Percentiles rank a stretch among this genome's conserved stretches.
Conservation (phyloP, 1,140 invertebrate genomes). For the Euglossa dilemma region DNA sequence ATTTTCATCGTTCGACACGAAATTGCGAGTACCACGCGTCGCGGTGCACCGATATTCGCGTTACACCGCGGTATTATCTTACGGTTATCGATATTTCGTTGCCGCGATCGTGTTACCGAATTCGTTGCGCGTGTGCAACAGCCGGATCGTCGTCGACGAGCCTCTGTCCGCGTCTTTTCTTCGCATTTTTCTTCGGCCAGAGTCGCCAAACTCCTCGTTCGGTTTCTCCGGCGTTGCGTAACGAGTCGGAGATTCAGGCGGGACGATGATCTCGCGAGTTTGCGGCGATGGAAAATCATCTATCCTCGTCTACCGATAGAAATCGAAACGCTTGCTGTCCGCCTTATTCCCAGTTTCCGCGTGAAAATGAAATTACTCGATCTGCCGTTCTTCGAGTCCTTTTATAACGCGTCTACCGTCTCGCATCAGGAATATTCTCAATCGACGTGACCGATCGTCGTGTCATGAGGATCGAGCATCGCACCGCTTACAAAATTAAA, state of each 20-base stretch:
- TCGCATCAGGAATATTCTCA: too few species aligned
- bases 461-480: too few species aligned
- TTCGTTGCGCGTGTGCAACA: conserved; percentile 19
- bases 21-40: conserved; percentile 23
- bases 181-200: conserved; percentile 1
- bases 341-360: too few species aligned
- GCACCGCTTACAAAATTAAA: too few species aligned
- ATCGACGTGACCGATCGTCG: too few species aligned
- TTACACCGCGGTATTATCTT: conserved; percentile 48
- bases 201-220: conserved; percentile 5
- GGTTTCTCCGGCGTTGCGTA: conserved; percentile 1
- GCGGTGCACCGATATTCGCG: conserved; percentile 39
- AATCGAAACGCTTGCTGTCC: too few species aligned
- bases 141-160: not conserved
- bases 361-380: too few species aligned
- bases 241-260: not conserved
- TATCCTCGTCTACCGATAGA: too few species aligned
- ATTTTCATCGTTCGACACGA: conserved; percentile 23
- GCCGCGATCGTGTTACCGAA: conserved; percentile 38
- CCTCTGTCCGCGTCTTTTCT: not conserved
- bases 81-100: conserved; percentile 50
- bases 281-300: too few species aligned
- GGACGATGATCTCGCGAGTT: not conserved
- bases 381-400: too few species aligned
- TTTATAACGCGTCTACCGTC: too few species aligned